A percentile compares a stretch with the other conserved stretches of the same genome.
phyloP scores from a whole-genome alignment of 2,888 invertebrate genomes.

The Steinernema scapterisci region DNA sequence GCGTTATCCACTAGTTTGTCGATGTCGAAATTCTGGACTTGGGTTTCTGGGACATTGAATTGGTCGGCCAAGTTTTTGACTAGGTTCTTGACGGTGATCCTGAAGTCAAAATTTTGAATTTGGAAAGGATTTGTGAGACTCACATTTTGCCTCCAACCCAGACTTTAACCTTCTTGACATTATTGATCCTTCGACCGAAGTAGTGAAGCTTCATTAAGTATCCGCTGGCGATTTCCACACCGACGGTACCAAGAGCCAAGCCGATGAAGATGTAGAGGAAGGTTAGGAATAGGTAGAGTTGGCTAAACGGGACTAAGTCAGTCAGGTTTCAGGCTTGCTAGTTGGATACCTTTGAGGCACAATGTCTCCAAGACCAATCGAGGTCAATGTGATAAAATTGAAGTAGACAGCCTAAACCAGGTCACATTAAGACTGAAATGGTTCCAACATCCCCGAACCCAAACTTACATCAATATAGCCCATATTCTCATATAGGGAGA shows the following conservation, averaged over 20 bases:
- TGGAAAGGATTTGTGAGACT: not conserved
- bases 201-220: constrained; percentile 34
- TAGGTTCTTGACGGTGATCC: constrained; percentile 58
- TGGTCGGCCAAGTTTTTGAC: constrained; percentile 63
- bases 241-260: not conserved
- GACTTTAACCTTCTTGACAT: constrained; percentile 62
- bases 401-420: not conserved
- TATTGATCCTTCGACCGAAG: constrained; percentile 64
- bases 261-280: not conserved
- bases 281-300: not conserved
- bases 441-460: too few relatives aligned
- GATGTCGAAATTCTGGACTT: constrained; percentile 55
- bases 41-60: constrained; percentile 57
- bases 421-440: too few relatives aligned
- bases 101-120: constrained; percentile 16
- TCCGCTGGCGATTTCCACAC: not conserved
- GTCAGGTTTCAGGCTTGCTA: too few relatives aligned
- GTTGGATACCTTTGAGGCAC: not conserved
- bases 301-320: not conserved
- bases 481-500: not conserved
- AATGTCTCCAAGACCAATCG: not conserved
- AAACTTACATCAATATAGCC: not conserved
- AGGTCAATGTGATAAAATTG: not conserved
- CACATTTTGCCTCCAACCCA: constrained; percentile 65
- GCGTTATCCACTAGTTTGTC: constrained; percentile 60